phyloP scores from a whole-genome alignment of 2,888 invertebrate species.

The Nematopogon swammerdamellus region DNA sequence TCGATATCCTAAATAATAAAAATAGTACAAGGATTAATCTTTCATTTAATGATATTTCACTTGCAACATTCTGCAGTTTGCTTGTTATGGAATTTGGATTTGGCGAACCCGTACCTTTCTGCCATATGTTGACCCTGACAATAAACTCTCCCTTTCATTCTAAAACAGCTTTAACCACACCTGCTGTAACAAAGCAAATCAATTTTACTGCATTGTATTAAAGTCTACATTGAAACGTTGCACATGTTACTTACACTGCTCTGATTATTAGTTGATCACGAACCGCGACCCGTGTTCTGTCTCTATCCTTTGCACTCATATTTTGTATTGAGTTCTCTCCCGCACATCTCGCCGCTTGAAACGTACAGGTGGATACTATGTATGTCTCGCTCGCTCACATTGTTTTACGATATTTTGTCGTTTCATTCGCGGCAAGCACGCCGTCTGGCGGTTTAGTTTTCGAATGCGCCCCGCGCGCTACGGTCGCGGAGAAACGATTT shows the following conservation, averaged over 20 bases:
- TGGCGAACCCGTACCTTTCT: constrained; percentile 33
- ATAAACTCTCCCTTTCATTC: constrained; percentile 22
- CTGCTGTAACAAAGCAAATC: constrained; percentile 13
- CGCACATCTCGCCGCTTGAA: constrained; percentile 34
- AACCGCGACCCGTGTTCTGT: constrained; percentile 16
- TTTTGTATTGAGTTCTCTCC: constrained; percentile 38
- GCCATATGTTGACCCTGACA: constrained; percentile 54
- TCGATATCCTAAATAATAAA: too few relatives aligned
- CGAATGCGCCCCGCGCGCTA: constrained; percentile 18
- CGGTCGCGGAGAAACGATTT: constrained; percentile 25
- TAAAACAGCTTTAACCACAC: too few relatives aligned
- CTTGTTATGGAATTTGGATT: constrained; percentile 21
- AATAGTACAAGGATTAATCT: too few relatives aligned
- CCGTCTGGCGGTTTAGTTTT: constrained; percentile 27
- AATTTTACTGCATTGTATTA: constrained; percentile 8
- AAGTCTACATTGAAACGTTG: constrained; percentile 12
- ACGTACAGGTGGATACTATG: constrained; percentile 45
- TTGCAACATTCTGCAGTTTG: too few relatives aligned
- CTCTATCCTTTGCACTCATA: constrained; percentile 36
- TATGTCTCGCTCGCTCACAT: constrained; percentile 33
- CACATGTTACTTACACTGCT: constrained; percentile 19
- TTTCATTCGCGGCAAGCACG: constrained; percentile 13
- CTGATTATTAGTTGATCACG: constrained; percentile 4
- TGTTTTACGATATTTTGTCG: constrained; percentile 18
- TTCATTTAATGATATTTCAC: too few relatives aligned